Conservation (phyloP, 2,888 invertebrate species). For the Clitarchus hookeri region DNA sequence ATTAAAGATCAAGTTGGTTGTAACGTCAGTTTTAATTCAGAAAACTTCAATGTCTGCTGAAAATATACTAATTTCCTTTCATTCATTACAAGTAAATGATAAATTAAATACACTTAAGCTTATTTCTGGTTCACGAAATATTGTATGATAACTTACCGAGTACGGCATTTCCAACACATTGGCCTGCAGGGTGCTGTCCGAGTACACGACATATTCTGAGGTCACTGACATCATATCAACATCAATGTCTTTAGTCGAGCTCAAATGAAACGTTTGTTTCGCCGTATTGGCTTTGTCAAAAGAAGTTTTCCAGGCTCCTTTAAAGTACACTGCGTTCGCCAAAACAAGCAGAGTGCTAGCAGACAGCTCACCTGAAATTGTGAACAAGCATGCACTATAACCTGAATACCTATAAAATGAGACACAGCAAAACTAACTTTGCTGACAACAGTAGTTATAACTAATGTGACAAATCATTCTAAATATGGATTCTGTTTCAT, state of each 20-base stretch:
- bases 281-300: background rate
- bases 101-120: background rate
- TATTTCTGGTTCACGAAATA: background rate
- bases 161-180: background rate
- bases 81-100: background rate
- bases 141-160: background rate
- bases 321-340: conserved; percentile 15
- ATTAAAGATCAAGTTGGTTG: no score
- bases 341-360: background rate
- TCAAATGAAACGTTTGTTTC: background rate
- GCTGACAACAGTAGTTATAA: no score
- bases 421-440: no score
- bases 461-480: no score
- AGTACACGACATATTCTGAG: background rate
- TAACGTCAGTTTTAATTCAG: no score
- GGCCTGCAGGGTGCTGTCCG: background rate
- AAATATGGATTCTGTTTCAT: no score
- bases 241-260: background rate
- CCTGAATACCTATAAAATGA: no score
- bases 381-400: no score
- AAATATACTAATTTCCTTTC: background rate
- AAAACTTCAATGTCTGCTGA: background rate
- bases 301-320: background rate
- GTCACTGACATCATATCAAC: conserved; percentile 1
- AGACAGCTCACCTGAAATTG: background rate